Evolutionary conservation across 2,797 vertebrate genomes (phyloP), one percentile per base, ranked within the genome.

Genomic region (Tapirus indicus): DNA sequence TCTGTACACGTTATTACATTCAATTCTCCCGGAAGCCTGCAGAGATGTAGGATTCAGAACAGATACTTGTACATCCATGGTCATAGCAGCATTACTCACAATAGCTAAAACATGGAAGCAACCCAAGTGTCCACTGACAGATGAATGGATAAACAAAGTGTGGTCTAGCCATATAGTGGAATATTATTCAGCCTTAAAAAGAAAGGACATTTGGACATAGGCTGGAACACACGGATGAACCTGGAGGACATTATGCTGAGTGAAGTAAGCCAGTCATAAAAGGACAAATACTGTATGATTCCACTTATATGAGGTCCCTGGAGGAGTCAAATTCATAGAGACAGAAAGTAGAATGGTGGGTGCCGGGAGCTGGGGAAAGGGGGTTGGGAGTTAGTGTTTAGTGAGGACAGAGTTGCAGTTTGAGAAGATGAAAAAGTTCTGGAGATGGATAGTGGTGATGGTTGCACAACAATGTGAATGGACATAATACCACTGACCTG

Each of bases 1-100:
- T 32, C 54, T 23, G 38, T 20, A 6, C 23, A 21, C 2, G 3
- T 17, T 14, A 1, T 21, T 20, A 1, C 0, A 0, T 20, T 35
- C 41, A n/a, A 1, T 49, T 27, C 52, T 62, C 29, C 12, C 82
- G 2, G 89, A 58, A 68, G 44, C 49, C 85, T 8, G 6, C 58
- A 27, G 68, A 8, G 25, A 32, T 23, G 23, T 3, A 0, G 18
- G 8, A 4, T 69, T 49, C 23, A 18, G 38, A 47, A 38, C 38
- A 14, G 32, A 17, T 9, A 13, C 7, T 13, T 18, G 38, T 2
- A 4, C 8, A 20, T 71, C 17, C 1, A 1, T 10, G 66, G 27
- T 18, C 38, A 14, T 0, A 12, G 41, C 41, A 23, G 41, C 23
- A 1, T 25, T 21, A 0, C 11, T 44, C 35, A 25, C 66, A 38